Base-by-base conservation (phyloP, 1,140 invertebrate species). In the Polypedilum pembai region DNA sequence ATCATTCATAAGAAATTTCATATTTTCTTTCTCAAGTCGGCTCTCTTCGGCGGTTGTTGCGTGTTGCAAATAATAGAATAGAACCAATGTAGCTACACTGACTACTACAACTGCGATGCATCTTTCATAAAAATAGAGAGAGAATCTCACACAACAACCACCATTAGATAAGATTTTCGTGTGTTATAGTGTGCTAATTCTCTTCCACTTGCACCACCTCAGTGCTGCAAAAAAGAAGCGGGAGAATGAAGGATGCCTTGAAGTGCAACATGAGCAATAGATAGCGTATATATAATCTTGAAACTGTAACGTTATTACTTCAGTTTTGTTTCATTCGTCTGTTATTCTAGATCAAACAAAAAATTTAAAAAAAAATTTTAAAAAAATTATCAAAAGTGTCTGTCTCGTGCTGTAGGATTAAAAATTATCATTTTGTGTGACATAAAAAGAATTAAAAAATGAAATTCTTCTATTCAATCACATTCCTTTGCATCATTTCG, bases 211-310 rank as follows among this genome's bases (percentile, higher is more conserved):
- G 45, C 45, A 56, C 45, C 45, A 56, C 45, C 45, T 56, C n/a
- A 45, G 45, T n/a, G 12, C 4, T 56, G n/a, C 3, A 56, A 56
- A 56, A 56, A 56, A 56, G 45, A 56, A 56, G 45, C 45, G 45
- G 45, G 45, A 56, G 45, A 56, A 56, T 56, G 45, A 56, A 56
- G 45, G 45, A 56, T 56, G 45, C 45, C 45, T 56, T 12, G 12
- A 33, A 45, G 2, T 56, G 45, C 45, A 56, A 12, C 45, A 56
- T 56, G 12, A 56, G n/a, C 12, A 56, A 15, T 56, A n/a, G 65
- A 69, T 69, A 69, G 10, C 65, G 65, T 69, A 69, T 69, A 69
- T 69, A 69, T 20, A 69, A 69, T 69, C n/a, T 69, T 69, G 65
- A 21, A 69, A 21, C 65, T 69, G 5, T 69, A 69, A 69, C 65